A percentile compares a stretch with the other conserved stretches of the same genome.
Evolutionary conservation across 2,113 vertebrate genomes (phyloP).

Genomic region (Psilopogon haemacephalus): DNA sequence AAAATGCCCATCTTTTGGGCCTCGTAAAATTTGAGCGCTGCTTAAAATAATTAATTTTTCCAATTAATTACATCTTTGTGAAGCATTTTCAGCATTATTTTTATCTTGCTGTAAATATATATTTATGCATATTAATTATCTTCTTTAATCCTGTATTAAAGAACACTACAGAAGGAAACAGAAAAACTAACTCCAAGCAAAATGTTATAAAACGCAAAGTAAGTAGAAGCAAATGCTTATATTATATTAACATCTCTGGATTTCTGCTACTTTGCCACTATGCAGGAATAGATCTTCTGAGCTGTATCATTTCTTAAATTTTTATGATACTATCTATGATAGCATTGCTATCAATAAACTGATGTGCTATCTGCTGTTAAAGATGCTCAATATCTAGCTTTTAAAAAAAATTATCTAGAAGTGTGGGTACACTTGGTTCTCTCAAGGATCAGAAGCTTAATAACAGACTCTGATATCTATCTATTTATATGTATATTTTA

Average conservation of each 20-base stretch:
- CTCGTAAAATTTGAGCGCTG: neutral
- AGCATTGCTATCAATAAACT: neutral
- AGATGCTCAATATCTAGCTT: neutral
- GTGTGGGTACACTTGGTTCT: neutral
- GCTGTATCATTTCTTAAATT: neutral
- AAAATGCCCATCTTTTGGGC: neutral
- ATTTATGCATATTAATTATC: neutral
- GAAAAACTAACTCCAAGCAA: neutral
- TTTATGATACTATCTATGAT: neutral
- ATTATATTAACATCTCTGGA: neutral
- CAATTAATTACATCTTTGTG: neutral
- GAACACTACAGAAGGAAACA: neutral
- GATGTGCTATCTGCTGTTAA: neutral
- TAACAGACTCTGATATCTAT: neutral
- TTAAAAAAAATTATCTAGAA: neutral
- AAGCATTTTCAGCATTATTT: neutral
- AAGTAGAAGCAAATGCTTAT: neutral
- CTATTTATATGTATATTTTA: neutral
- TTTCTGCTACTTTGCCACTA: neutral
- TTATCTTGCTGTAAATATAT: no score
- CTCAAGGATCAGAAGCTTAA: neutral
- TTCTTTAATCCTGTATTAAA: neutral
- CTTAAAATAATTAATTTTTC: neutral
- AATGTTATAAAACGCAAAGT: neutral
- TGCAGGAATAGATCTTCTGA: neutral